These are phyloP conservation scores for Mallotus villosus DNA, from an alignment of 2,797 vertebrate species.

Conservation along the genomic window DNA sequence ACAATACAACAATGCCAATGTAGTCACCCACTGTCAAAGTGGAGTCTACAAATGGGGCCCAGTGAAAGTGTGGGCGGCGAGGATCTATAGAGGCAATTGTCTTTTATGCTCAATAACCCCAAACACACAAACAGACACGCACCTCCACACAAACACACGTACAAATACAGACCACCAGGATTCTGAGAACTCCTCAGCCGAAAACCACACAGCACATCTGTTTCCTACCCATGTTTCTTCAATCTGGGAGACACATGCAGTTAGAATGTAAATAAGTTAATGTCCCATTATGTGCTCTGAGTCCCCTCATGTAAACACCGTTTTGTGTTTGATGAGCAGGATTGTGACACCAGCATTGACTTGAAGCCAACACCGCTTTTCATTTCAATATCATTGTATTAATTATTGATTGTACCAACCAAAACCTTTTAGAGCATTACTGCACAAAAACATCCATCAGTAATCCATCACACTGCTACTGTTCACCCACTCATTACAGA, in stretches of 20 bases:
- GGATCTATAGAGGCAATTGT: not conserved
- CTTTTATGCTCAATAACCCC: not conserved
- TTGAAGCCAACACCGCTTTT: not conserved
- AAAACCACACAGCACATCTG: constrained; percentile 1
- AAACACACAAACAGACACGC: constrained; percentile 22
- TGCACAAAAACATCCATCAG: too few relatives aligned
- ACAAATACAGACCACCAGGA: not conserved
- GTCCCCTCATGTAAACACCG: not conserved
- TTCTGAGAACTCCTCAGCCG: not conserved
- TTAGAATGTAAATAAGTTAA: not conserved
- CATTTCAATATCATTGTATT: too few relatives aligned
- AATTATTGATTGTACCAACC: too few relatives aligned
- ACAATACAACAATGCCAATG: too few relatives aligned
- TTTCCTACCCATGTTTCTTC: not conserved
- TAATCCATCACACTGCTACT: too few relatives aligned
- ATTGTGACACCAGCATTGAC: not conserved
- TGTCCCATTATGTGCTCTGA: not conserved
- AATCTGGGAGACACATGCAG: not conserved
- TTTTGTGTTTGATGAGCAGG: not conserved
- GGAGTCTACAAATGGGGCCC: not conserved
- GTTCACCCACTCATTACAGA: not conserved
- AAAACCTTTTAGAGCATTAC: too few relatives aligned
- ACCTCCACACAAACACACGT: not conserved
- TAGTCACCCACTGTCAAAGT: too few relatives aligned
- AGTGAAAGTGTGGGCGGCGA: too few relatives aligned